These are phyloP conservation scores for Bombus balteatus DNA, from an alignment of 1,140 invertebrate species.

Conservation along the genomic window DNA sequence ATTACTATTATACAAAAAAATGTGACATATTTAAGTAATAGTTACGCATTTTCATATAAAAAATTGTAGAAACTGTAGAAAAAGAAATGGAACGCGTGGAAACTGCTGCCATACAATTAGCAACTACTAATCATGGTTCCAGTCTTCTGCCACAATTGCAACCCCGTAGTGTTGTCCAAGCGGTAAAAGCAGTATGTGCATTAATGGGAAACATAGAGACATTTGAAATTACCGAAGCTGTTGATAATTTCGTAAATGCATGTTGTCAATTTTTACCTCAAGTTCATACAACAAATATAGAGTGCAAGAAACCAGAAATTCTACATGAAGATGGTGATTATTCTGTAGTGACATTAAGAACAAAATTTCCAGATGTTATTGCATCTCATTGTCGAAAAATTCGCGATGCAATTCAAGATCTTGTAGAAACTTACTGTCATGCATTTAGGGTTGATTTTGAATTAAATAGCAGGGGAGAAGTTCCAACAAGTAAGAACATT, in stretches of 20 bases:
- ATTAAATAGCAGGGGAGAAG: slow-evolving; percentile 79
- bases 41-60: not conserved
- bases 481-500: slow-evolving; percentile 78
- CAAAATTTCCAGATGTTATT: slow-evolving; percentile 84
- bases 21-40: not conserved
- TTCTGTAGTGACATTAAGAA: slow-evolving; percentile 84
- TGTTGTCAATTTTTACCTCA: slow-evolving; percentile 83
- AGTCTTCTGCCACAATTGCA: slow-evolving; percentile 82
- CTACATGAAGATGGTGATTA: slow-evolving; percentile 85
- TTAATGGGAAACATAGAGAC: slow-evolving; percentile 94
- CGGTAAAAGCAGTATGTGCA: slow-evolving; percentile 95
- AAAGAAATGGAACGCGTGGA: slow-evolving; percentile 91
- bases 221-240: slow-evolving; percentile 89
- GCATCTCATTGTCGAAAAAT: slow-evolving; percentile 87
- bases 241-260: slow-evolving; percentile 87
- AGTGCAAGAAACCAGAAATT: slow-evolving; percentile 84
- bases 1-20: not conserved
- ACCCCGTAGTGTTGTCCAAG: slow-evolving; percentile 89
- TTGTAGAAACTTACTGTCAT: slow-evolving; percentile 91
- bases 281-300: slow-evolving; percentile 80
- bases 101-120: slow-evolving; percentile 84
- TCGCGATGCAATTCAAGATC: slow-evolving; percentile 87
- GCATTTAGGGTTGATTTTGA: slow-evolving; percentile 93
- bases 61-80: slow-evolving; percentile 88
- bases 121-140: slow-evolving; percentile 80